Evolutionary conservation across 2,797 vertebrate genomes (phyloP), one percentile per base, ranked within the genome.

Genomic region (Mormyrus proboscirostris): DNA sequence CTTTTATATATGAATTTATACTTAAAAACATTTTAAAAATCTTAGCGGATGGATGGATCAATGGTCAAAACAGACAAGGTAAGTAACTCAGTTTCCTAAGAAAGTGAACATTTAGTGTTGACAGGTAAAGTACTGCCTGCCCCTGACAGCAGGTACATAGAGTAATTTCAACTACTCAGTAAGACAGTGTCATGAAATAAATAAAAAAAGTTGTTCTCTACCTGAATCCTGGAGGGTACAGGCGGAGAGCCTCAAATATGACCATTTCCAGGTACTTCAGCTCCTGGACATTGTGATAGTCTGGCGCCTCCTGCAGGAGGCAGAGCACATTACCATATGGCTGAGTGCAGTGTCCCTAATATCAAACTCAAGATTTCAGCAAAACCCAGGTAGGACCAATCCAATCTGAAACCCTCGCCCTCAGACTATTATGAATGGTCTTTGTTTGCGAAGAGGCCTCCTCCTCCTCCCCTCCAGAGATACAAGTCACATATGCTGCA

Each of bases 241-340:
- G 95, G 62, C 98, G 96, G 91, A 99, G 89, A 0, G 97, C 94
- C 93, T 99, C 98, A 57, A 95, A 95, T n/a, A 99, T 94, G 89
- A 99, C 98, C 98, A 98, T 97, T 90, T 99, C 98, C 94, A 99
- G 93, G 91, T 99, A 99, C 90, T 96, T 97, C 89, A 99, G 96
- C 89, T 98, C 96, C 92, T 97, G 96, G 0, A 98, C 92, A 57
- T 96, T 98, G 92, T 92, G 90, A 92, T 97, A 97, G 93, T 97
- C 95, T 7, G 96, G 95, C 1, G 94, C 93, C 2, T 91, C 93
- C 98, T 99, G 89, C 88, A 95, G 90, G 25, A 92, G 53, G 90
- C 73, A 33, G 19, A 88, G 59, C 8, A 14, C 4, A 90, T 82
- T 90, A n/a, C 53, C 33, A 16, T 16, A 83, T 22, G 25, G 57